Conservation (phyloP, 2,113 vertebrate species). For the Petaurus breviceps region DNA sequence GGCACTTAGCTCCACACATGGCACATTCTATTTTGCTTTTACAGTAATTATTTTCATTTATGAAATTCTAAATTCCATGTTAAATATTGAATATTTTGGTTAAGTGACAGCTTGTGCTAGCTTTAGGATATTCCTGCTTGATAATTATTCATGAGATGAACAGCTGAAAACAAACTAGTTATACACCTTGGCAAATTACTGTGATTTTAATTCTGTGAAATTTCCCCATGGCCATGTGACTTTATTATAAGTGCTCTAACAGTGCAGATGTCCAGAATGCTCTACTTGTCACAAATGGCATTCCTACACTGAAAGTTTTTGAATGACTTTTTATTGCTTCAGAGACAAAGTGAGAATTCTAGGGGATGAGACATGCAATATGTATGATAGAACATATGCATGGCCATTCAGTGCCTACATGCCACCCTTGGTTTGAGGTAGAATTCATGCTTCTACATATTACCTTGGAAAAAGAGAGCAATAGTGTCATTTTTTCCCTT, state of each 20-base stretch:
- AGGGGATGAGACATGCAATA: constrained; percentile 62
- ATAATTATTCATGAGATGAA: constrained; percentile 93
- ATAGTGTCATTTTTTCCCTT: constrained; percentile 72
- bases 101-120: constrained; percentile 92
- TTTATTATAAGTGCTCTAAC: constrained; percentile 84
- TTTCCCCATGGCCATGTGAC: constrained; percentile 88
- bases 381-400: constrained; percentile 67
- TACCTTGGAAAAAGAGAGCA: constrained; percentile 72
- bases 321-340: constrained; percentile 73
- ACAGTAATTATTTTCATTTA: constrained; percentile 87
- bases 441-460: background rate
- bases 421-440: constrained; percentile 27
- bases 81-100: constrained; percentile 92
- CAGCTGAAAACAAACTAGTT: constrained; percentile 92
- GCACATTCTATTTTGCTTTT: constrained; percentile 80
- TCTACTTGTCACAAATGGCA: constrained; percentile 80
- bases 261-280: constrained; percentile 86
- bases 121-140: constrained; percentile 89
- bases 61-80: constrained; percentile 88
- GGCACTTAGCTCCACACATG: constrained; percentile 67
- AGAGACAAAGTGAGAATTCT: constrained; percentile 59
- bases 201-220: constrained; percentile 87
- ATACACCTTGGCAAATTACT: constrained; percentile 88
- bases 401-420: constrained; percentile 23
- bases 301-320: constrained; percentile 80